A percentile compares a stretch with the other conserved stretches of the same genome.
These are phyloP conservation scores for Phoenicopterus ruber DNA, from an alignment of 2,113 vertebrate species.

Conservation along the genomic window DNA sequence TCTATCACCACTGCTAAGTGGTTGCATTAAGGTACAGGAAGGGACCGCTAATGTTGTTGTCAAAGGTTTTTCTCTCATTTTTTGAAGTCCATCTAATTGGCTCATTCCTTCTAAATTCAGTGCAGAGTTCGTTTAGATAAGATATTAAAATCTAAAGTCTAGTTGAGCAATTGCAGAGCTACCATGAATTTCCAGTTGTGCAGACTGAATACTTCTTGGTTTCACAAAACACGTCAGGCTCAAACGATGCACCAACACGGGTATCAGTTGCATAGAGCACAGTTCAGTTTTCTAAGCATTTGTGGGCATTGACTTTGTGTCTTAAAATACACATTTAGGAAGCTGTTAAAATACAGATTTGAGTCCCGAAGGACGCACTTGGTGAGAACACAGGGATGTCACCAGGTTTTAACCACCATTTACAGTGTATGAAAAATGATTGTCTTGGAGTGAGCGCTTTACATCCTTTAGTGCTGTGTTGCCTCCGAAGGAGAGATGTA, in stretches of 20 bases:
- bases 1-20: neutral
- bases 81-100: neutral
- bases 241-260: accelerated
- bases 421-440: neutral
- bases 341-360: neutral
- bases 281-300: neutral
- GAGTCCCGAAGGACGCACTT: neutral
- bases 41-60: neutral
- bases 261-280: neutral
- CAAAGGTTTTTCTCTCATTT: neutral
- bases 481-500: neutral
- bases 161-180: neutral
- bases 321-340: neutral
- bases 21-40: neutral
- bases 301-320: neutral
- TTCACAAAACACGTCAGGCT: neutral
- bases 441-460: accelerated
- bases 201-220: neutral
- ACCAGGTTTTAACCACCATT: neutral
- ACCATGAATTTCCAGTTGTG: neutral
- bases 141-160: neutral
- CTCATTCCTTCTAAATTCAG: neutral
- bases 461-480: neutral
- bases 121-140: neutral
- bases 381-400: neutral